Evolutionary conservation across 1,140 invertebrate species (phyloP).

Genomic region (Araneus ventricosus): DNA sequence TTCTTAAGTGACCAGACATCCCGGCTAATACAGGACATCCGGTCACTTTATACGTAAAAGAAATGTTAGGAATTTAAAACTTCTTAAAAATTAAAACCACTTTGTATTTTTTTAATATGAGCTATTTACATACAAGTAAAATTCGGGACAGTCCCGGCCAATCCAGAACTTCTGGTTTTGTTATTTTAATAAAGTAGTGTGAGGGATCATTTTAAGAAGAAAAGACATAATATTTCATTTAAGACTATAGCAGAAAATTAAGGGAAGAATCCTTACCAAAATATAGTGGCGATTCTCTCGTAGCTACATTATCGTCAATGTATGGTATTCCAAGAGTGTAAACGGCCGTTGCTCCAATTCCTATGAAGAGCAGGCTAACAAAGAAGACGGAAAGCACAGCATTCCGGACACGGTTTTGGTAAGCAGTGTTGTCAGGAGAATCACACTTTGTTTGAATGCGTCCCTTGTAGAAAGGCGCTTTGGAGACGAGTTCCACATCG

Average conservation of each 20-base stretch:
- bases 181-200: too few relatives aligned
- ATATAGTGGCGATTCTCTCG: slow-evolving; percentile 93
- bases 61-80: too few relatives aligned
- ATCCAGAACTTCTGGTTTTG: too few relatives aligned
- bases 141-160: too few relatives aligned
- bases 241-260: not conserved
- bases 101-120: too few relatives aligned
- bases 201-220: not conserved
- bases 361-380: slow-evolving; percentile 90
- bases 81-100: too few relatives aligned
- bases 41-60: too few relatives aligned
- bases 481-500: slow-evolving; percentile 19
- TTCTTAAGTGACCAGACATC: too few relatives aligned
- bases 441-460: slow-evolving; percentile 68
- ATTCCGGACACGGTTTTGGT: slow-evolving; percentile 73
- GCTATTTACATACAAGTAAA: too few relatives aligned
- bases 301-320: slow-evolving; percentile 95
- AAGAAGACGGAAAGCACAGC: slow-evolving; percentile 89
- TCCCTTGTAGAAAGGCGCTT: slow-evolving; percentile 61
- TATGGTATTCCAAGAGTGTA: slow-evolving; percentile 96
- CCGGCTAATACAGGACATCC: too few relatives aligned
- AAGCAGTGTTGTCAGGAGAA: slow-evolving; percentile 63
- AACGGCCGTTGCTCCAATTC: slow-evolving; percentile 95
- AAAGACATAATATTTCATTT: not conserved
- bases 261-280: slow-evolving; percentile 86